A percentile compares a stretch with the other conserved stretches of the same genome.
These are phyloP conservation scores for Porites cylindrica DNA, from an alignment of 92 coral and sea anemone species.

Conservation along the genomic window DNA sequence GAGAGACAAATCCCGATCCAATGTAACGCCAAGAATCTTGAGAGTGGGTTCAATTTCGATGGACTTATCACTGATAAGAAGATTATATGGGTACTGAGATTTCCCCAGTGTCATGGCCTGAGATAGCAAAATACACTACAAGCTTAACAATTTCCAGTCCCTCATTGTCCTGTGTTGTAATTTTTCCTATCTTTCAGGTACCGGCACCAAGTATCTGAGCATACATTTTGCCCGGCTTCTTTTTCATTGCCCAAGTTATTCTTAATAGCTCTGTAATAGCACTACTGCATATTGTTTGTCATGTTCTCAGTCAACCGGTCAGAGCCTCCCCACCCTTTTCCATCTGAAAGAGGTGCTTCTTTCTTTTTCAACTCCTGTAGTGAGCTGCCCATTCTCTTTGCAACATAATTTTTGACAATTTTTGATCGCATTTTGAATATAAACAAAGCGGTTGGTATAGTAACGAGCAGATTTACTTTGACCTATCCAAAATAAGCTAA, in stretches of 20 bases:
- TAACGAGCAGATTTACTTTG: too few relatives aligned
- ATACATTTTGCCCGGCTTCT: neutral
- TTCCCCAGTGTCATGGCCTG: too few relatives aligned
- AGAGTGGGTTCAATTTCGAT: too few relatives aligned
- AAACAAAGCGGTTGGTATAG: too few relatives aligned
- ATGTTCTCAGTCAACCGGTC: neutral
- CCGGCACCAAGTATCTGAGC: conserved; percentile 13
- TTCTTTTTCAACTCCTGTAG: conserved; percentile 13
- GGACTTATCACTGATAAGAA: too few relatives aligned
- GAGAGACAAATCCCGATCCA: too few relatives aligned
- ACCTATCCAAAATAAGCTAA: too few relatives aligned
- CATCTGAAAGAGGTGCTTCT: conserved; percentile 1
- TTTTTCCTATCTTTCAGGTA: neutral
- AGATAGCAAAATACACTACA: neutral
- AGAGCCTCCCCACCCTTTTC: conserved; percentile 4
- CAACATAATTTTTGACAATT: neutral
- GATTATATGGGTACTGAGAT: too few relatives aligned
- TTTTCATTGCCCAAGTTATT: conserved; percentile 18
- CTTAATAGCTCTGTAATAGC: neutral
- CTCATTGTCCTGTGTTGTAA: neutral
- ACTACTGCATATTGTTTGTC: neutral
- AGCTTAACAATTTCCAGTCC: neutral
- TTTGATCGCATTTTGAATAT: too few relatives aligned
- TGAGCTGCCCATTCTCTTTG: conserved; percentile 11
- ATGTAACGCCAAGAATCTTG: too few relatives aligned